Evolutionary conservation across 2,797 vertebrate species (phyloP), one percentile per base, ranked within the genome.

Genomic region (Protosalanx chinensis): DNA sequence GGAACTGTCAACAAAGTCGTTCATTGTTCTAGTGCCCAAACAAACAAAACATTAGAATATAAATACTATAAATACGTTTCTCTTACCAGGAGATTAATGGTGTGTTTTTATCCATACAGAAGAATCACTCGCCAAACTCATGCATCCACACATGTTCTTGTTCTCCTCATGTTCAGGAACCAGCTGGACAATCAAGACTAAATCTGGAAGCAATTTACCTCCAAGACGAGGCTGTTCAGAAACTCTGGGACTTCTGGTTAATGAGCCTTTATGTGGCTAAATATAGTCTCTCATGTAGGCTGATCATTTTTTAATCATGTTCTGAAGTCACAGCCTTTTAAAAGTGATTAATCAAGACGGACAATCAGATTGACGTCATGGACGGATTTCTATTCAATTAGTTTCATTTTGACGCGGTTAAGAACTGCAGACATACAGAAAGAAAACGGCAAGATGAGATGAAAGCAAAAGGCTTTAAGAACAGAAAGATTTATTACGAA

Each of bases 151-250:
- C 68, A 57, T 69, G 65, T 33, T 27, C 23, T 27, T 27, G 23
- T 27, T 27, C 23, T 27, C 23, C 23, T 27, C 23, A 27, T 1
- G 1, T 27, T 27, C 23, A 27, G 41, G 78, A 81, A 81, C 77
- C 86, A 88, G 87, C 84, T 87, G 84, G 86, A 84, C 81, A 84
- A 73, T 87, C 85, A 81, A 79, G 80, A 78, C 86, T 90, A 90
- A 89, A 91, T 89, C 89, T 86, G 80, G 86, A 89, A 87, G 81
- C 81, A 82, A 88, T 90, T 91, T 91, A 78, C 82, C 86, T 84
- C 79, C 68, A 79, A 90, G 86, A 91, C 85, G 85, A 89, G 82
- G 78, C 81, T 59, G 71, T 33, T 72, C 81, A 79, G 80, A 85
- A 85, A 87, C 79, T 77, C 71, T 79, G 76, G 79, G 79, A 72